Evolutionary conservation across 2,797 vertebrate genomes (phyloP).

Genomic region (Gallirallus australis): DNA sequence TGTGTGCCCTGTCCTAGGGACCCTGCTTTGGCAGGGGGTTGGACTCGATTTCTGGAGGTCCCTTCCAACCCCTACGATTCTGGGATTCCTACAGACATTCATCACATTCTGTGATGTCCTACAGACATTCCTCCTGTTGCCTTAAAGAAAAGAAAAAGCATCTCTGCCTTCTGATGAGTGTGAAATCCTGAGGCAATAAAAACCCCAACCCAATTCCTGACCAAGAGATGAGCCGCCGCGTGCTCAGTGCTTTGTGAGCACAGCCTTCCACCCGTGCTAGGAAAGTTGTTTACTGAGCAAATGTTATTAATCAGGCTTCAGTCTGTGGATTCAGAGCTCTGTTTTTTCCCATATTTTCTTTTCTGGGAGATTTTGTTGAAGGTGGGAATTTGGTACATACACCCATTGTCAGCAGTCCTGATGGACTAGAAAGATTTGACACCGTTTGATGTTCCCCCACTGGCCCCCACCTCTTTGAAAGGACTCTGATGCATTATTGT

Average conservation of each 20-base stretch:
- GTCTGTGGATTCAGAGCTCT: not conserved
- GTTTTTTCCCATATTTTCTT: not conserved
- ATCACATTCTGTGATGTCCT: no score
- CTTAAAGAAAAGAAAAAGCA: not conserved
- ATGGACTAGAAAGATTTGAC: slow-evolving; percentile 10
- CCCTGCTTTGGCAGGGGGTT: no score
- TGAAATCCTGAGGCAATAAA: rapidly evolving
- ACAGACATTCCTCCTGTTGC: no score
- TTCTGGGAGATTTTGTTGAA: not conserved
- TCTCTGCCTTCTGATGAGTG: rapidly evolving
- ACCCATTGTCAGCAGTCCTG: not conserved
- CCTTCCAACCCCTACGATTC: no score
- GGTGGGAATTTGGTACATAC: not conserved
- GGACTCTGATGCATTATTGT: not conserved
- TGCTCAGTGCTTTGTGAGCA: not conserved
- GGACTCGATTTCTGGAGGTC: no score
- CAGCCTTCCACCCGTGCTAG: not conserved
- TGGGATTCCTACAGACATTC: not conserved
- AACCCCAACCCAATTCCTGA: not conserved
- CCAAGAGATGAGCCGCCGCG: not conserved
- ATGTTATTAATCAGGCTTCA: not conserved
- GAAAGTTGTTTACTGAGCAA: not conserved
- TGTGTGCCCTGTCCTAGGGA: no score
- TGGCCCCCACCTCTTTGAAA: not conserved
- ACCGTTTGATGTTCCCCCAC: rapidly evolving